These are phyloP conservation scores for Trichogramma evanescens DNA, from an alignment of 2,888 invertebrate species.

Conservation along the genomic window DNA sequence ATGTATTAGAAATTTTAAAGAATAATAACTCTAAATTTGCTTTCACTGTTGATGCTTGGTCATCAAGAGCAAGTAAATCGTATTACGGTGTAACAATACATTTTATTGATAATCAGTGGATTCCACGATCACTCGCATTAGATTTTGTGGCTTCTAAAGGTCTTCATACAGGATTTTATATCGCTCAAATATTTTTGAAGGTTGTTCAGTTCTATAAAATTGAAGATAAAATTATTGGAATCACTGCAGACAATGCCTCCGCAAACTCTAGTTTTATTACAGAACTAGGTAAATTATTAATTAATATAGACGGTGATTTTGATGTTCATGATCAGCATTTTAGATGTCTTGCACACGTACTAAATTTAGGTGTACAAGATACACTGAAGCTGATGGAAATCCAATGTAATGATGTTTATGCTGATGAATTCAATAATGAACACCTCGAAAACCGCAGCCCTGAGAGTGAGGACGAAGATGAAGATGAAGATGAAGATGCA, in stretches of 20 bases:
- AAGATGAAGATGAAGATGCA: no score
- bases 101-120: slow-evolving; percentile 29
- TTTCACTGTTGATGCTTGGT: slow-evolving; percentile 21
- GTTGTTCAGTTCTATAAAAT: slow-evolving; percentile 12
- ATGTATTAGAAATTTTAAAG: no score
- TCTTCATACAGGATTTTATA: slow-evolving; percentile 28
- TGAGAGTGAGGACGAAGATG: no score
- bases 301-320: slow-evolving; percentile 5
- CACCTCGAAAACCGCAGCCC: no score
- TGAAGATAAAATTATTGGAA: slow-evolving; percentile 15
- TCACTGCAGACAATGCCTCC: slow-evolving; percentile 19
- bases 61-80: slow-evolving; percentile 24
- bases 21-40: no score
- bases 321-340: slow-evolving; percentile 9
- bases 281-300: slow-evolving; percentile 8
- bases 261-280: slow-evolving; percentile 17
- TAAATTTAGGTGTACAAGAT: no score
- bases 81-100: slow-evolving; percentile 30
- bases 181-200: slow-evolving; percentile 23
- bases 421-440: no score
- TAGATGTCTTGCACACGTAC: no score
- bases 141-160: slow-evolving; percentile 12
- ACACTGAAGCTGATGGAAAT: no score
- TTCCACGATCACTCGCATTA: slow-evolving; percentile 4
- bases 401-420: no score